These are phyloP conservation scores for Ips typographus DNA, from an alignment of 1,140 invertebrate genomes.

Conservation along the genomic window DNA sequence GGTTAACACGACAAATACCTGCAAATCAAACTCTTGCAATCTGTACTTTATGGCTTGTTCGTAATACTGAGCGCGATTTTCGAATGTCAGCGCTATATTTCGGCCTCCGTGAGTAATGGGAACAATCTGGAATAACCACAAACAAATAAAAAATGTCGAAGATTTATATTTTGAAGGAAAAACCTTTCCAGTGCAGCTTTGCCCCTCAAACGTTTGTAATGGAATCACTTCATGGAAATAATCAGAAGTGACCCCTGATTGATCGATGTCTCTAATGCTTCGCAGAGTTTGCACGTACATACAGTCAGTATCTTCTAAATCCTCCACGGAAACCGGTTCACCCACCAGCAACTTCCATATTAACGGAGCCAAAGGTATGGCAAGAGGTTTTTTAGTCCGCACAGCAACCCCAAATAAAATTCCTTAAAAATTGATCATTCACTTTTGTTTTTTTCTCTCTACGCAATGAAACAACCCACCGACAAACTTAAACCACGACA, in stretches of 20 bases:
- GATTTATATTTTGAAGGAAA: neutral
- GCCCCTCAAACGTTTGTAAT: slow-evolving; percentile 64
- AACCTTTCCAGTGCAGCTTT: slow-evolving; percentile 60
- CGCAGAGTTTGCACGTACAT: slow-evolving; percentile 64
- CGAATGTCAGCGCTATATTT: slow-evolving; percentile 62
- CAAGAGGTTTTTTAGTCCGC: slow-evolving; percentile 62
- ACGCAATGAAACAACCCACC: slow-evolving; percentile 49
- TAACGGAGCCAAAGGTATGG: slow-evolving; percentile 64
- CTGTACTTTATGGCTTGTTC: slow-evolving; percentile 63
- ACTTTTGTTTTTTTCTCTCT: neutral
- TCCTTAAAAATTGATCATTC: slow-evolving; percentile 46
- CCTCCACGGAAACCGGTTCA: slow-evolving; percentile 61
- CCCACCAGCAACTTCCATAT: slow-evolving; percentile 69
- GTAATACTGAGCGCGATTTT: slow-evolving; percentile 64
- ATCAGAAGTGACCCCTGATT: slow-evolving; percentile 60
- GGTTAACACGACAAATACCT: slow-evolving; percentile 45
- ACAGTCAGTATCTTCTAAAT: slow-evolving; percentile 67
- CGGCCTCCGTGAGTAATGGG: slow-evolving; percentile 64
- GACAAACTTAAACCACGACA: slow-evolving; percentile 63
- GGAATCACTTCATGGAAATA: slow-evolving; percentile 69
- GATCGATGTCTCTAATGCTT: slow-evolving; percentile 62
- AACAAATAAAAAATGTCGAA: neutral
- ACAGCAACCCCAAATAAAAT: slow-evolving; percentile 63
- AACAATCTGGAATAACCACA: slow-evolving; percentile 50
- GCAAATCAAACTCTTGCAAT: slow-evolving; percentile 66